These are phyloP conservation scores for Lates calcarifer DNA, from an alignment of 2,113 vertebrate species.

Conservation along the genomic window DNA sequence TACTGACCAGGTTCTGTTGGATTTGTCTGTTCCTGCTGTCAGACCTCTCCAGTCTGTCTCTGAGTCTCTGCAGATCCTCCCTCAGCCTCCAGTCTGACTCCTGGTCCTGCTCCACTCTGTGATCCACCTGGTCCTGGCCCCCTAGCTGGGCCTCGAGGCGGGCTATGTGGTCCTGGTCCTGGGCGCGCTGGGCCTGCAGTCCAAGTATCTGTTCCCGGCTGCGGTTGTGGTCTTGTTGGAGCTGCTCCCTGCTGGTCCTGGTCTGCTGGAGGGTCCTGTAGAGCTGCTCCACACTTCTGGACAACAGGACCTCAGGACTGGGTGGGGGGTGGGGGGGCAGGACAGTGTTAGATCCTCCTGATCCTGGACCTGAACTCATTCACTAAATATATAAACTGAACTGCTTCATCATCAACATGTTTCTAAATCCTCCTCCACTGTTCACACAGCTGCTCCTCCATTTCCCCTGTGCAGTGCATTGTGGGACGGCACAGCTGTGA, in stretches of 20 bases:
- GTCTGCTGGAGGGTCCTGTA: slow-evolving; percentile 83
- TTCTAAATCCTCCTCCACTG: too few species aligned
- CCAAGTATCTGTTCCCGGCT: slow-evolving; percentile 5
- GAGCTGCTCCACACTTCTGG: slow-evolving; percentile 83
- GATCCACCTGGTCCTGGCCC: not conserved
- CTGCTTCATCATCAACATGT: too few species aligned
- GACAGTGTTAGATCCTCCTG: too few species aligned
- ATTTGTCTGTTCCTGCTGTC: slow-evolving; percentile 7
- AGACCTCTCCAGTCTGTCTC: slow-evolving; percentile 1
- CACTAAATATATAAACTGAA: too few species aligned
- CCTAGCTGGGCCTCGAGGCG: slow-evolving; percentile 8
- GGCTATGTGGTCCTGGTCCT: slow-evolving; percentile 4
- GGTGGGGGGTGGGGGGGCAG: not conserved
- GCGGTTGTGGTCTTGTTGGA: slow-evolving; percentile 62
- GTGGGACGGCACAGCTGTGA: too few species aligned
- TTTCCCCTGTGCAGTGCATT: too few species aligned
- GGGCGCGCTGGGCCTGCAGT: slow-evolving; percentile 17
- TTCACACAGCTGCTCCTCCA: too few species aligned
- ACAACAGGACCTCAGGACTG: slow-evolving; percentile 13
- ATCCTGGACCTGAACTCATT: too few species aligned
- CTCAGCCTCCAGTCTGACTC: not conserved
- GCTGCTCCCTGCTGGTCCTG: slow-evolving; percentile 74
- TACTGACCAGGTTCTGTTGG: slow-evolving; percentile 49
- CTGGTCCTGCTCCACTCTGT: not conserved
- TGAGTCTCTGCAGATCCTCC: slow-evolving; percentile 26